Evolutionary conservation across 2,113 vertebrate species (phyloP).

Genomic region (Cromileptes altivelis): DNA sequence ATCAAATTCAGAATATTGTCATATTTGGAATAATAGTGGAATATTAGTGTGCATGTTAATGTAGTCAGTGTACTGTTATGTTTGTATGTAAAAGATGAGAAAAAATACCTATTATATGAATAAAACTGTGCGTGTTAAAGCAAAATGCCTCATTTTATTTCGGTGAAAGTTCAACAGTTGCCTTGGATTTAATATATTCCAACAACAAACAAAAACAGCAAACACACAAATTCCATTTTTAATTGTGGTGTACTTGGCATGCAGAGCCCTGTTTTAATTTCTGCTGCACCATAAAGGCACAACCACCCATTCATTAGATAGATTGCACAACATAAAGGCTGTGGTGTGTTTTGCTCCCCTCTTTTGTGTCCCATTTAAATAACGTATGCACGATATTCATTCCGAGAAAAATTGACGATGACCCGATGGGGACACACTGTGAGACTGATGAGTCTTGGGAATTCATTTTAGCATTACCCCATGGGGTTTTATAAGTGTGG

Average conservation of each 20-base stretch:
- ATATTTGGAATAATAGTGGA: too few species aligned
- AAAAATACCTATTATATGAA: too few species aligned
- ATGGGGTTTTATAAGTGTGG: conserved; percentile 40
- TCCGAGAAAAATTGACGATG: conserved; percentile 37
- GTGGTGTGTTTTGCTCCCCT: conserved; percentile 32
- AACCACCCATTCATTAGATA: conserved; percentile 70
- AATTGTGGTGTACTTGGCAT: conserved; percentile 57
- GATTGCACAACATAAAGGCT: conserved; percentile 59
- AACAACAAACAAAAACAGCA: conserved; percentile 26
- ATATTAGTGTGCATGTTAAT: too few species aligned
- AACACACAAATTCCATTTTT: conserved; percentile 57
- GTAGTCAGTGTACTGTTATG: too few species aligned
- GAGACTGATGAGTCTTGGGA: conserved; percentile 35
- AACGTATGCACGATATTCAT: conserved; percentile 44
- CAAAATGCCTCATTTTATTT: conserved; percentile 13
- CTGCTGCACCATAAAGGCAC: conserved; percentile 55
- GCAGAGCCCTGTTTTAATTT: conserved; percentile 52
- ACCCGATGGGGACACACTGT: conserved; percentile 34
- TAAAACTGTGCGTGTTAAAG: background rate
- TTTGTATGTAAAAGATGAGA: too few species aligned
- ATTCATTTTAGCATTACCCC: conserved; percentile 45
- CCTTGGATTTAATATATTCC: conserved; percentile 13
- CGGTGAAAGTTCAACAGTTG: conserved; percentile 15
- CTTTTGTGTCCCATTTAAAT: conserved; percentile 47
- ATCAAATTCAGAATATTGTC: too few species aligned